phyloP scores from a whole-genome alignment of 2,113 vertebrate species.

The Lophotis ruficrista region DNA sequence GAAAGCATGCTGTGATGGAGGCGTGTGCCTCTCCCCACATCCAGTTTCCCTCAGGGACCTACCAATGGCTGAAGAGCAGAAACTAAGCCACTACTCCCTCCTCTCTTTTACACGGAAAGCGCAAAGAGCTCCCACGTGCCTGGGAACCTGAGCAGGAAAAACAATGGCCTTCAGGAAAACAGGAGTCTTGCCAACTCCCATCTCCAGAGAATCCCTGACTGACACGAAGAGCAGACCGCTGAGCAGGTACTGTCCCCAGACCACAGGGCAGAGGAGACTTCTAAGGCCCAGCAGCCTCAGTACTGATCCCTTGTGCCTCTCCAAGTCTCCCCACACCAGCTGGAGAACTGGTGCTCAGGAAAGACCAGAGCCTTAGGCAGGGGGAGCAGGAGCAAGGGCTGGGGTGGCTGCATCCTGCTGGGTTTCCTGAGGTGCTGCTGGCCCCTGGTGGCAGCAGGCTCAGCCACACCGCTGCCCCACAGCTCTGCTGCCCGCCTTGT shows the following conservation, averaged over 20 bases:
- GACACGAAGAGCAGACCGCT: not conserved
- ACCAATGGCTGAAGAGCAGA: not conserved
- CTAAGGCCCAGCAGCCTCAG: not conserved
- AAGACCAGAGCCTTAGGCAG: constrained; percentile 30
- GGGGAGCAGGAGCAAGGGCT: not conserved
- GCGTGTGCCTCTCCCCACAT: not conserved
- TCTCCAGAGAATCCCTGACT: not conserved
- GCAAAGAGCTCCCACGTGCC: not conserved
- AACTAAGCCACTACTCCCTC: not conserved
- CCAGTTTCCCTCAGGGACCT: not conserved
- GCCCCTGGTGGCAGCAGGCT: not conserved
- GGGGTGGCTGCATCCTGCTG: not conserved
- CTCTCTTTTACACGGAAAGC: not conserved
- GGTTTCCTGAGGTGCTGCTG: constrained; percentile 5
- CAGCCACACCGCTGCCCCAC: not conserved
- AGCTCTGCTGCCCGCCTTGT: not conserved
- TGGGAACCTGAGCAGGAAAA: not conserved
- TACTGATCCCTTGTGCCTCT: not conserved
- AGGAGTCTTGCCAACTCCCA: not conserved
- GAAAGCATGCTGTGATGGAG: not conserved
- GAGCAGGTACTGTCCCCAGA: not conserved
- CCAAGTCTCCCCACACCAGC: constrained; percentile 36
- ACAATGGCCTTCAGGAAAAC: not conserved
- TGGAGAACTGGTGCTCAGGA: constrained; percentile 38
- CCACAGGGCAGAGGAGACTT: not conserved